Conservation (phyloP, 1,140 invertebrate genomes). For the Apis laboriosa region DNA sequence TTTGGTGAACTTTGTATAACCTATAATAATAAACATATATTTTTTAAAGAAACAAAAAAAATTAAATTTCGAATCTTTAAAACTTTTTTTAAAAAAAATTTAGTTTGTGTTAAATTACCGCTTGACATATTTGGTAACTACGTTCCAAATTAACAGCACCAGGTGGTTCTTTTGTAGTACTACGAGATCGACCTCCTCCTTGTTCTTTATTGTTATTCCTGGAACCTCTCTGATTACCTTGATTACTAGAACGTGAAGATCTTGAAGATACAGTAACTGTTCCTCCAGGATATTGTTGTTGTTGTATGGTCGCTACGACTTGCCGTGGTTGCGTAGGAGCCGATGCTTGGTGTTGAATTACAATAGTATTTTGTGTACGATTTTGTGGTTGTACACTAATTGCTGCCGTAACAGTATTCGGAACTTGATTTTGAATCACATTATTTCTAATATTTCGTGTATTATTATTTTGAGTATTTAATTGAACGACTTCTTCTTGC, state of each 20-base stretch:
- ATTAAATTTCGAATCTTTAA: not conserved
- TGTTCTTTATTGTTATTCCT: slow-evolving; percentile 77
- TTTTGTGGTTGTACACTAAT: slow-evolving; percentile 68
- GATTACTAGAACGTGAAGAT: slow-evolving; percentile 79
- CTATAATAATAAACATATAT: slow-evolving; percentile 55
- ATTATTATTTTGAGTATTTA: slow-evolving; percentile 65
- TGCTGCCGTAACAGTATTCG: slow-evolving; percentile 58
- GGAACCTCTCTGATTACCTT: slow-evolving; percentile 78
- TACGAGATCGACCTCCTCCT: slow-evolving; percentile 78
- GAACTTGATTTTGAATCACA: slow-evolving; percentile 54
- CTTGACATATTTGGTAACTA: slow-evolving; percentile 97
- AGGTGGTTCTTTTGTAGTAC: slow-evolving; percentile 88
- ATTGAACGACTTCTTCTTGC: slow-evolving; percentile 72
- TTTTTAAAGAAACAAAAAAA: not conserved
- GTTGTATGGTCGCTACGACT: slow-evolving; percentile 72
- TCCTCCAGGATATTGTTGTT: slow-evolving; percentile 66
- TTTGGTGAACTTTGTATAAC: slow-evolving; percentile 94
- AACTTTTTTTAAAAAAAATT: not conserved
- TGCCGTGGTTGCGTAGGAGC: slow-evolving; percentile 70
- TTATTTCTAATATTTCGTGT: slow-evolving; percentile 56
- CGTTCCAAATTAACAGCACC: slow-evolving; percentile 95
- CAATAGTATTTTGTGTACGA: slow-evolving; percentile 72
- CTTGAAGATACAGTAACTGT: slow-evolving; percentile 81
- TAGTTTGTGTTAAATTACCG: slow-evolving; percentile 81
- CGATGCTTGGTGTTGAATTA: slow-evolving; percentile 72